Evolutionary conservation across 2,797 vertebrate genomes (phyloP), one percentile per base, ranked within the genome.

Genomic region (Lagodon rhomboides): DNA sequence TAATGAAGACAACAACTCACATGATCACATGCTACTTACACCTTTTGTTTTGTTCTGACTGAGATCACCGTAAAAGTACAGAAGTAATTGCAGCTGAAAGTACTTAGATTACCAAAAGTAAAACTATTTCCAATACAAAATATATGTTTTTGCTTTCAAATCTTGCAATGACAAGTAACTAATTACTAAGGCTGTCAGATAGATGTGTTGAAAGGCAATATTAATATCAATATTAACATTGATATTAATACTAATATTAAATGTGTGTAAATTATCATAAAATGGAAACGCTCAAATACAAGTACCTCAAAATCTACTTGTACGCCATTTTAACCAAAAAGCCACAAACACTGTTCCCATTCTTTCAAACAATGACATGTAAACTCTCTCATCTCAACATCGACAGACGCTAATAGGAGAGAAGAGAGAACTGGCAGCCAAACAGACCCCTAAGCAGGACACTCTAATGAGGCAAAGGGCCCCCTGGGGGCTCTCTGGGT

Each of bases 381-480:
- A 38, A 6, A 15, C 44, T 70, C 55, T 68, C 22, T 60, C 50
- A 72, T 65, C 30, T 12, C 20, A 5, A 60, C 74, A 72, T 55
- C 13, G 43, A 73, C 69, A 56, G 54, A 73, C 11, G 11, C 44
- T 75, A 75, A 75, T 47, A 83, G 65, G 23, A 82, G 55, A 80
- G 61, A 75, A 43, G 46, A 77, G 44, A 68, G 72, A 68, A 61
- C 61, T 77, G 78, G 82, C 78, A 76, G 82, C 58, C 56, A 77
- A 85, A 87, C 25, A 76, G 34, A 75, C 47, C 75, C 44, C 55
- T 75, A 47, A 82, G 74, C 77, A 83, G 56, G 74, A 79, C 64
- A 49, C 71, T 72, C 43, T 81, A 84, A 88, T 80, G 83, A 89
- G 75, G 65, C 70, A 83, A 75, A 66, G 25, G 70, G 43, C 72